Percentiles rank a stretch among this genome's conserved stretches.
phyloP scores from a whole-genome alignment of 2,888 invertebrate species.

The Tortricodes alternella region DNA sequence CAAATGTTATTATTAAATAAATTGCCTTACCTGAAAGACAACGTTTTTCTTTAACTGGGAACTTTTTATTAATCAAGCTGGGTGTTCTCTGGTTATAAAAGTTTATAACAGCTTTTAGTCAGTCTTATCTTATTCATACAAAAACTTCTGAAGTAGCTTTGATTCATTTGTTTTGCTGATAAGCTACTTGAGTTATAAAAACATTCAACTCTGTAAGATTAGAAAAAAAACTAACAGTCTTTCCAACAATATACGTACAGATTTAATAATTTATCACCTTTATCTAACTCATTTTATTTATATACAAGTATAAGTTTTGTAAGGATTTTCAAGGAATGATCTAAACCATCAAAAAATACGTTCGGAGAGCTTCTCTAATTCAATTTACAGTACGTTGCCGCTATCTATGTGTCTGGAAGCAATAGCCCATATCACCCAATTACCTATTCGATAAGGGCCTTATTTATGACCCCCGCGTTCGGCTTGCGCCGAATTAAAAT shows the following conservation, averaged over 20 bases:
- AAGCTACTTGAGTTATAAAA: conserved; percentile 43
- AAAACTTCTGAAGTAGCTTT: conserved; percentile 71
- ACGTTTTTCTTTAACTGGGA: background rate
- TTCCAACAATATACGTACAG: no score
- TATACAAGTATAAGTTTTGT: no score
- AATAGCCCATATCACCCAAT: conserved; percentile 77
- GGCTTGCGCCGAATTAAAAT: conserved; percentile 73
- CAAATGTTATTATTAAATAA: no score
- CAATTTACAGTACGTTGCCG: conserved; percentile 62
- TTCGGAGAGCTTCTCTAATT: conserved; percentile 53
- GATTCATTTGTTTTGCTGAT: conserved; percentile 62
- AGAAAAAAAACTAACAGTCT: no score
- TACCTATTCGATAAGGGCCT: conserved; percentile 78
- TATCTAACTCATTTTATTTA: no score
- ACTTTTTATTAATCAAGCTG: conserved; percentile 41
- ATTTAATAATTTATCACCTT: no score
- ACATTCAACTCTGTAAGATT: conserved; percentile 16
- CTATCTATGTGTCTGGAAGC: conserved; percentile 57
- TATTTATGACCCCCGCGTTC: conserved; percentile 66
- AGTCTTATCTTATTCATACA: conserved; percentile 60
- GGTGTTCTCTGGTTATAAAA: conserved; percentile 56
- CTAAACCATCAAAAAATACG: conserved; percentile 34
- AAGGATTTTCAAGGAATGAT: background rate
- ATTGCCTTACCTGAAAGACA: no score
- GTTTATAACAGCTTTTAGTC: conserved; percentile 54